A percentile compares a stretch with the other conserved stretches of the same genome.
Evolutionary conservation across 2,113 vertebrate species (phyloP).

Genomic region (Xerus inauris): DNA sequence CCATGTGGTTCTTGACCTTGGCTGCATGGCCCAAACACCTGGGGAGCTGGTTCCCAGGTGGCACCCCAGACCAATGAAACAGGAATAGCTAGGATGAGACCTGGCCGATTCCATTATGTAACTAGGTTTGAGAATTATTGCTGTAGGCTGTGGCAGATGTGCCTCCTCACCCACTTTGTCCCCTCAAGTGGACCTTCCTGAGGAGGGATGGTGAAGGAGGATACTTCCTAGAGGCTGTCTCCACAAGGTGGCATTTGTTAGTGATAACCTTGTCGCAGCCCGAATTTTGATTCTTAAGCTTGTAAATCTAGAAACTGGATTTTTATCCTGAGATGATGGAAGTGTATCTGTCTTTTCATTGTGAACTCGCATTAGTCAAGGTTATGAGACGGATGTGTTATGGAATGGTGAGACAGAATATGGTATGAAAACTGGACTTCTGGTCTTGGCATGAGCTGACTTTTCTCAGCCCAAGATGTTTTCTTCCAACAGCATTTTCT

Average conservation of each 20-base stretch:
- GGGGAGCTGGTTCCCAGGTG: neutral
- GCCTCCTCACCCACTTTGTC: neutral
- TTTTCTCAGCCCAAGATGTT: neutral
- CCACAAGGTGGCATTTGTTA: neutral
- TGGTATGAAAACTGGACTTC: neutral
- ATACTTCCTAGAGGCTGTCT: neutral
- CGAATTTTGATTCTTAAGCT: neutral
- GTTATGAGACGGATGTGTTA: neutral
- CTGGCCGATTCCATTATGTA: neutral
- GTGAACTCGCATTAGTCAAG: neutral
- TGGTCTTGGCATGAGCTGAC: neutral
- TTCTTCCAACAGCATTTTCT: too few species aligned
- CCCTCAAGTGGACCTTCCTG: neutral
- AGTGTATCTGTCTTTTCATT: neutral
- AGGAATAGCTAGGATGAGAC: neutral
- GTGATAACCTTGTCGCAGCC: neutral
- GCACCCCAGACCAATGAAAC: neutral
- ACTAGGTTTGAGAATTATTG: neutral
- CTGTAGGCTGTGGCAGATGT: neutral
- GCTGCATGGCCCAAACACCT: neutral
- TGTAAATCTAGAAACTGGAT: neutral
- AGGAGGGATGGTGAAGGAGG: too few species aligned
- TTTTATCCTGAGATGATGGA: neutral
- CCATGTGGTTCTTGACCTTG: neutral
- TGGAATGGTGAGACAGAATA: neutral